These are phyloP conservation scores for Trichosurus vulpecula DNA, from an alignment of 2,797 vertebrate genomes.

Conservation along the genomic window DNA sequence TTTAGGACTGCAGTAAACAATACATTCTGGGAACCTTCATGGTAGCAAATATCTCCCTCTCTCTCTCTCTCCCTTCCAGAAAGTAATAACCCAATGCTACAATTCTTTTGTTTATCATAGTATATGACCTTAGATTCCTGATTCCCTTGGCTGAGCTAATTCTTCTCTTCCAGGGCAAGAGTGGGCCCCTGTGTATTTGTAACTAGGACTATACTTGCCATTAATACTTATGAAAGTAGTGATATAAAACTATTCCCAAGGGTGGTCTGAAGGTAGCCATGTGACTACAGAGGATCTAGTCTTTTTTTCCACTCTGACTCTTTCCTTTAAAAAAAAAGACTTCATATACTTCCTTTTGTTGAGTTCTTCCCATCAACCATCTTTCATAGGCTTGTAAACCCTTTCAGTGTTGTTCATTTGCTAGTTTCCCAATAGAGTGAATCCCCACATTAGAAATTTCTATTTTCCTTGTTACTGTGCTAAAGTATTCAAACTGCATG, in stretches of 20 bases:
- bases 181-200: not conserved
- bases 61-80: not conserved
- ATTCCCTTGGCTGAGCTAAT: not conserved
- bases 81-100: not conserved
- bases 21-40: not conserved
- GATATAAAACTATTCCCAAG: not conserved
- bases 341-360: not conserved
- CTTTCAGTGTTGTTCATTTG: not conserved
- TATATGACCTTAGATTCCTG: not conserved
- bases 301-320: not conserved
- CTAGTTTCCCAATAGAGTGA: not conserved
- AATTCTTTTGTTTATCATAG: not conserved
- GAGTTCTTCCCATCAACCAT: not conserved
- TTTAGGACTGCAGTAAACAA: not conserved
- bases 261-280: not conserved
- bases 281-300: not conserved
- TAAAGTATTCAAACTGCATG: not conserved
- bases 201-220: not conserved
- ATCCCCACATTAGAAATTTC: not conserved
- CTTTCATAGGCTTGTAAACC: not conserved
- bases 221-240: not conserved
- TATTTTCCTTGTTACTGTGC: not conserved
- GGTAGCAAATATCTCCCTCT: not conserved
- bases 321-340: not conserved
- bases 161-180: not conserved